Base-by-base conservation (phyloP, 2,888 invertebrate species). In the Maniola hyperantus region DNA sequence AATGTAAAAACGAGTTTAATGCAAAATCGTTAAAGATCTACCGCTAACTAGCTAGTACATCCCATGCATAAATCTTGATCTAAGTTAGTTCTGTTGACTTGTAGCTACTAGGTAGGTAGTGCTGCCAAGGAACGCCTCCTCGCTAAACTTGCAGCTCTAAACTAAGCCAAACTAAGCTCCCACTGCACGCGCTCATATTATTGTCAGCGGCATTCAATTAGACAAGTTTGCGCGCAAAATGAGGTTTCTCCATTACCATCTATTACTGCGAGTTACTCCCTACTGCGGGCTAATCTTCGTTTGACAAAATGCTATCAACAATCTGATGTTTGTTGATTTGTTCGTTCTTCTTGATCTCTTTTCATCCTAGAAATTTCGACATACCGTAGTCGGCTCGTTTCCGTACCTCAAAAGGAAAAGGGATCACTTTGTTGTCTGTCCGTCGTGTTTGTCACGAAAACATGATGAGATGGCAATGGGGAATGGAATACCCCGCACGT, bases 161-260 rank as follows among this genome's bases (percentile, higher is more conserved):
- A 62, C 61, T 51, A 11, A 50, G 26, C 62, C 53, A 62, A 42
- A 53, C 62, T 51, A 62, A 54, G 33, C 53, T 62, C 62, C 15
- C 42, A 44, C 33, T 42, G 33, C 53, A 61, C 61, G 48, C 59
- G 53, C 53, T 53, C 44, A 42, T 62, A 54, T 62, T 62, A 54
- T 62, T 62, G 62, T 54, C 67, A 64, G 20, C 62, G 55, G 44
- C 46, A 64, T 59, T 59, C 59, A 67, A 67, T 59, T 64, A 64
- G 53, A 53, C 64, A 39, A 67, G 64, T 67, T 64, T 59, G 51
- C 61, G 39, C 39, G 26, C 60, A 39, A 61, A 64, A 67, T 64
- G 64, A 64, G 67, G 54, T 64, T 67, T 55, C 64, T 55, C 64
- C 64, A 55, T 67, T 67, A 67, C 58, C 46, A 59, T 64, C 64